These are phyloP conservation scores for Pygocentrus nattereri DNA, from an alignment of 2,797 vertebrate species.

Conservation along the genomic window DNA sequence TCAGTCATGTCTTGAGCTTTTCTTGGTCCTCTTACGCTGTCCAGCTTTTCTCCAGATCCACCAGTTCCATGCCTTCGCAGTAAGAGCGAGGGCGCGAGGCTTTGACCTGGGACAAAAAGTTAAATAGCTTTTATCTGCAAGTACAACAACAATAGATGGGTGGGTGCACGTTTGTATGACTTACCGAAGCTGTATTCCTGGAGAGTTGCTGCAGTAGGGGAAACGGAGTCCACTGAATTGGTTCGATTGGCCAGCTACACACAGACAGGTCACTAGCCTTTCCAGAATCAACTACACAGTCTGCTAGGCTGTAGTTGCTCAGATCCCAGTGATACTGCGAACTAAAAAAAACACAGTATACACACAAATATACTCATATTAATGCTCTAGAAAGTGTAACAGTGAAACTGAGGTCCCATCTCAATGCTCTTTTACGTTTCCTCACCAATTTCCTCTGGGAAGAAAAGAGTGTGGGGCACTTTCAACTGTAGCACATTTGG, in stretches of 20 bases:
- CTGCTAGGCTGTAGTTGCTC: slow-evolving; percentile 84
- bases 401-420: not conserved
- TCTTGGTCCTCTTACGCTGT: slow-evolving; percentile 77
- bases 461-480: too few species aligned
- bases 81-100: slow-evolving; percentile 79
- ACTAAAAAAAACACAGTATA: slow-evolving; percentile 64
- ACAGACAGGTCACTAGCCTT: slow-evolving; percentile 91
- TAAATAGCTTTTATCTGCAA: not conserved
- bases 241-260: slow-evolving; percentile 90
- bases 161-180: slow-evolving; percentile 8
- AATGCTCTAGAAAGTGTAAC: not conserved
- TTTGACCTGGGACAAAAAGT: slow-evolving; percentile 72
- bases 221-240: slow-evolving; percentile 88
- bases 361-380: slow-evolving; percentile 20
- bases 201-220: slow-evolving; percentile 85
- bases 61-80: slow-evolving; percentile 90
- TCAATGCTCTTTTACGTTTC: too few species aligned
- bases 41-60: slow-evolving; percentile 87
- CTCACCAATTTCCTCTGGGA: too few species aligned
- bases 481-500: too few species aligned
- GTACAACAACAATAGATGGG: not conserved
- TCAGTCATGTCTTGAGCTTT: not conserved
- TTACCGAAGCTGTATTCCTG: slow-evolving; percentile 66
- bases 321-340: slow-evolving; percentile 84
- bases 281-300: slow-evolving; percentile 88